Conservation (phyloP, 2,113 vertebrate genomes). For the Zosterops lateralis region DNA sequence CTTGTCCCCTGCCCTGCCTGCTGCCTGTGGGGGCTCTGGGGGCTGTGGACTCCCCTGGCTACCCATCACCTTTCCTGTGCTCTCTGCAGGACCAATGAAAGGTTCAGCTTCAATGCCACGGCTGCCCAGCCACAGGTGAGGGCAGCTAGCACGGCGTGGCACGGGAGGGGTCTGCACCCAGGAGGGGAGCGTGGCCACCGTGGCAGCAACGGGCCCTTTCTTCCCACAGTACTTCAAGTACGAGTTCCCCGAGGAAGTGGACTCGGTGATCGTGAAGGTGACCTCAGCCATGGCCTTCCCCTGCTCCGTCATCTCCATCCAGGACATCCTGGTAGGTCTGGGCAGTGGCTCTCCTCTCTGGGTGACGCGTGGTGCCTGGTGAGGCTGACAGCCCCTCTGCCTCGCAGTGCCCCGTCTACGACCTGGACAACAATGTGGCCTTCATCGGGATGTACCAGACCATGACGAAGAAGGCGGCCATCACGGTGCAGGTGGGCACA, state of each 20-base stretch:
- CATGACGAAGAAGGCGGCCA: conserved; percentile 95
- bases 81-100: conserved; percentile 79
- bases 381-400: not conserved
- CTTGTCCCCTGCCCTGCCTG: fast-evolving
- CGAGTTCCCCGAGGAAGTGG: conserved; percentile 84
- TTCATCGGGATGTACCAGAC: conserved; percentile 99
- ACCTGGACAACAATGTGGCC: conserved; percentile 97
- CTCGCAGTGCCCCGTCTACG: conserved; percentile 89
- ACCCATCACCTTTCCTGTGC: fast-evolving
- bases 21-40: not conserved
- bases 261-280: conserved; percentile 94
- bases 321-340: conserved; percentile 89
- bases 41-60: fast-evolving
- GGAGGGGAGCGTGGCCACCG: fast-evolving
- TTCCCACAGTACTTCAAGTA: conserved; percentile 92
- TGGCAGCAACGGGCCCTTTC: not conserved
- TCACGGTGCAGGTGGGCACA: conserved; percentile 90
- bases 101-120: conserved; percentile 92
- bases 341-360: fast-evolving
- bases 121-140: conserved; percentile 95
- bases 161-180: fast-evolving
- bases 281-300: conserved; percentile 89
- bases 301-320: conserved; percentile 95
- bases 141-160: fast-evolving
- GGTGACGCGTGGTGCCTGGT: fast-evolving